These are phyloP conservation scores for Aphodius sticticus DNA, from an alignment of 2,888 invertebrate species.

Conservation along the genomic window DNA sequence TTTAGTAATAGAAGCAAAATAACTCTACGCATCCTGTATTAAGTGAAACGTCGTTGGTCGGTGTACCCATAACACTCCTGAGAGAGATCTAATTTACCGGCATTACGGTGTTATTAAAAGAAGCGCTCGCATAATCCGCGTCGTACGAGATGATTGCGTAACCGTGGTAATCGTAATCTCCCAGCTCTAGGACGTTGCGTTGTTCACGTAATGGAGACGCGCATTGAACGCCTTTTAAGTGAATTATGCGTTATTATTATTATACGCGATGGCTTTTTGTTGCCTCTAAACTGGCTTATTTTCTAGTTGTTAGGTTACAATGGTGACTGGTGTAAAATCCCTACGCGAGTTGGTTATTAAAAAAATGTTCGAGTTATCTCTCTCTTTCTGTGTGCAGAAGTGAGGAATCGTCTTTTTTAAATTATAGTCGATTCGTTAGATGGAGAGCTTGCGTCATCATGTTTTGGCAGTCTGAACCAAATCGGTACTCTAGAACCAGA, in stretches of 20 bases:
- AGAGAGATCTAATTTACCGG: background rate
- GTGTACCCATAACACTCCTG: background rate
- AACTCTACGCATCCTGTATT: background rate
- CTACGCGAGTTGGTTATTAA: background rate
- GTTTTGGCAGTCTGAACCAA: too few relatives aligned
- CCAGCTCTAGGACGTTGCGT: constrained; percentile 4
- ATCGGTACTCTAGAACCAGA: too few relatives aligned
- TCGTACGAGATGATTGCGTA: constrained; percentile 4
- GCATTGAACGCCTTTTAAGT: background rate
- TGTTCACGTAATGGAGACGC: background rate
- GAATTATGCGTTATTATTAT: background rate
- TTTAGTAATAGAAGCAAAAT: background rate
- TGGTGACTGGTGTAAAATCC: background rate
- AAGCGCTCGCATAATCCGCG: background rate
- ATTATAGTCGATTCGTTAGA: too few relatives aligned
- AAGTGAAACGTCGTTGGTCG: background rate
- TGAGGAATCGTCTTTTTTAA: too few relatives aligned
- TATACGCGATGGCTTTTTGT: background rate
- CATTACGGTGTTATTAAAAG: constrained; percentile 4
- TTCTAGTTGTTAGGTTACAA: background rate
- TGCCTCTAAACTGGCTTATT: background rate
- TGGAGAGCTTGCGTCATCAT: too few relatives aligned
- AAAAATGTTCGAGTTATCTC: background rate
- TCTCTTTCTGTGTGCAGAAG: background rate
- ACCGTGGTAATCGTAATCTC: background rate